phyloP scores from a whole-genome alignment of 2,113 vertebrate species.

The Capreolus pygargus region DNA sequence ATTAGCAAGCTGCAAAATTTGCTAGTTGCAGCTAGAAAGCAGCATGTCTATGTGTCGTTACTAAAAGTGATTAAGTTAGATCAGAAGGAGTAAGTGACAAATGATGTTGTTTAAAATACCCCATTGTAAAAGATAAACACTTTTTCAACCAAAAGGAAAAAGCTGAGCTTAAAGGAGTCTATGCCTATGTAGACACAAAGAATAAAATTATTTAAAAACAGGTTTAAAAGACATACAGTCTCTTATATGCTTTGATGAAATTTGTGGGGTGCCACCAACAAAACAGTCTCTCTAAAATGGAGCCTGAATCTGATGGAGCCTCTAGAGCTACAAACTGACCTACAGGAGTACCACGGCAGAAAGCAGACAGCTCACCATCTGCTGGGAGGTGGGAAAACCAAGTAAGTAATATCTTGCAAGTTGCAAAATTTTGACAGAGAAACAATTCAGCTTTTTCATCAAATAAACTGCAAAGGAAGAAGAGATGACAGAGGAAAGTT shows the following conservation, averaged over 20 bases:
- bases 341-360: not conserved
- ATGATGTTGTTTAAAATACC: not conserved
- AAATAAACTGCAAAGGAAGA: not conserved
- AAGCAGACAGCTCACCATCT: too few species aligned
- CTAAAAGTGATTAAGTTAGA: not conserved
- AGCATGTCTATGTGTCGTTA: not conserved
- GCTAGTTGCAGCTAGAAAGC: not conserved
- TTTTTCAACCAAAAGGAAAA: not conserved
- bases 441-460: not conserved
- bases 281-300: not conserved
- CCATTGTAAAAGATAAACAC: not conserved
- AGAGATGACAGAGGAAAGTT: not conserved
- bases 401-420: not conserved
- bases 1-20: not conserved
- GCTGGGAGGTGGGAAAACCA: not conserved
- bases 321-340: not conserved
- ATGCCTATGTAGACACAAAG: not conserved
- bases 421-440: not conserved
- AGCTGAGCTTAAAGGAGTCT: not conserved
- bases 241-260: not conserved
- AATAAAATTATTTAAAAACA: not conserved
- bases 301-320: not conserved
- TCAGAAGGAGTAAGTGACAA: constrained; percentile 2
- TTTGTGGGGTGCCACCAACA: not conserved
- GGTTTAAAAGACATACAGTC: not conserved